These are phyloP conservation scores for Lysandra bellargus DNA, from an alignment of 2,888 invertebrate genomes.

Conservation along the genomic window DNA sequence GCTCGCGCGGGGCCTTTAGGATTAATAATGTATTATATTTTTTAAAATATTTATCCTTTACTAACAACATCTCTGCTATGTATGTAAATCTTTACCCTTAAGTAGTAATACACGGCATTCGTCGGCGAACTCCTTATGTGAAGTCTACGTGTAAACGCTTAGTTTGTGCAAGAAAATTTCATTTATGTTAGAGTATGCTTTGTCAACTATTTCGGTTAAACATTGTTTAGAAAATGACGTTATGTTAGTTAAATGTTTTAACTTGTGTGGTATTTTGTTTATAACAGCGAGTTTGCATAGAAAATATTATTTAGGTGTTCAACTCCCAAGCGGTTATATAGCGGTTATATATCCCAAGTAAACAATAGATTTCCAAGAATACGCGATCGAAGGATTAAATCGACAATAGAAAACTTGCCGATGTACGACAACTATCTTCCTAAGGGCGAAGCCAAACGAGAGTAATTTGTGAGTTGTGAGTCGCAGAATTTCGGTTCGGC, in stretches of 20 bases:
- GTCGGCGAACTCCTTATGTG: too few species aligned
- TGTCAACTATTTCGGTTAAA: slow-evolving; percentile 16
- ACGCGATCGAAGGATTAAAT: too few species aligned
- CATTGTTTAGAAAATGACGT: slow-evolving; percentile 11
- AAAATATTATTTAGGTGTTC: background rate
- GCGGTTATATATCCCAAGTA: too few species aligned
- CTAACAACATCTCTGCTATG: background rate
- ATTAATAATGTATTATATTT: too few species aligned
- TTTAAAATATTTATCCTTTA: background rate
- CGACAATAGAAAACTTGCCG: too few species aligned
- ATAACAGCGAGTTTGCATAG: background rate
- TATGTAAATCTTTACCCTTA: background rate
- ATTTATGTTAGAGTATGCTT: slow-evolving; percentile 22
- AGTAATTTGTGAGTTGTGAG: too few species aligned
- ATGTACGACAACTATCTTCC: too few species aligned
- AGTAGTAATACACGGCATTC: background rate
- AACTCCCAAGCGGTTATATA: too few species aligned
- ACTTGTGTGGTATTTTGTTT: slow-evolving; percentile 1
- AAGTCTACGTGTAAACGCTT: background rate
- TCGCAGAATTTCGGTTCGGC: too few species aligned
- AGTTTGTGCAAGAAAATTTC: slow-evolving; percentile 12
- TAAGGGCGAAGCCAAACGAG: too few species aligned
- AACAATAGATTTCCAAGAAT: too few species aligned
- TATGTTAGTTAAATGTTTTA: slow-evolving; percentile 13
- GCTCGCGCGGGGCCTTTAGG: too few species aligned